A percentile compares a stretch with the other conserved stretches of the same genome.
Conservation (phyloP, 1,140 invertebrate species). For the Heliconius eleuchia region DNA sequence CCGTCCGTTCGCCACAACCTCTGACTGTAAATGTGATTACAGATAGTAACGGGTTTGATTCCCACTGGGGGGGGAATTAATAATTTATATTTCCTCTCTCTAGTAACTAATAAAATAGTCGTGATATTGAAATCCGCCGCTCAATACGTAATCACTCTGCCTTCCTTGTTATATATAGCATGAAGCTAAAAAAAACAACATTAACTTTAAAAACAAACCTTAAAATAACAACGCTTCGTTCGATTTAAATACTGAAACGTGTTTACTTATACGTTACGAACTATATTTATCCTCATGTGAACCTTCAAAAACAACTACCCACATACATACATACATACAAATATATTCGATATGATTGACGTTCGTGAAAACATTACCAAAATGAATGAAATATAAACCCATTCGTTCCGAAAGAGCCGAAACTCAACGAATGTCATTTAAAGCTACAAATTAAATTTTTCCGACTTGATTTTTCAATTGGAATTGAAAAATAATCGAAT, state of each 20-base stretch:
- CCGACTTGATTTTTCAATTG: conserved; percentile 4
- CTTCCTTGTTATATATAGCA: background rate
- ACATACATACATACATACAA: background rate
- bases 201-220: background rate
- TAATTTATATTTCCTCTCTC: background rate
- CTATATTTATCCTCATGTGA: background rate
- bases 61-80: too few species aligned
- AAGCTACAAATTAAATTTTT: conserved; percentile 7
- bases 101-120: background rate
- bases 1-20: too few species aligned
- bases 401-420: background rate
- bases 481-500: conserved; percentile 5
- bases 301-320: background rate
- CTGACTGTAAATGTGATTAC: too few species aligned
- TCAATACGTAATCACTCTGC: background rate
- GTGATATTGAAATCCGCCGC: too few species aligned
- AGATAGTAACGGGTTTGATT: too few species aligned
- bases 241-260: background rate
- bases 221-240: background rate
- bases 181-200: background rate
- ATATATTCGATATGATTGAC: conserved; percentile 1
- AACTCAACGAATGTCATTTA: conserved; percentile 5
- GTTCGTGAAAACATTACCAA: conserved; percentile 6
- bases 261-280: background rate
- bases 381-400: conserved; percentile 6